A percentile compares a stretch with the other conserved stretches of the same genome.
Conservation (phyloP, 1,140 invertebrate species). For the Anthonomus grandis region DNA sequence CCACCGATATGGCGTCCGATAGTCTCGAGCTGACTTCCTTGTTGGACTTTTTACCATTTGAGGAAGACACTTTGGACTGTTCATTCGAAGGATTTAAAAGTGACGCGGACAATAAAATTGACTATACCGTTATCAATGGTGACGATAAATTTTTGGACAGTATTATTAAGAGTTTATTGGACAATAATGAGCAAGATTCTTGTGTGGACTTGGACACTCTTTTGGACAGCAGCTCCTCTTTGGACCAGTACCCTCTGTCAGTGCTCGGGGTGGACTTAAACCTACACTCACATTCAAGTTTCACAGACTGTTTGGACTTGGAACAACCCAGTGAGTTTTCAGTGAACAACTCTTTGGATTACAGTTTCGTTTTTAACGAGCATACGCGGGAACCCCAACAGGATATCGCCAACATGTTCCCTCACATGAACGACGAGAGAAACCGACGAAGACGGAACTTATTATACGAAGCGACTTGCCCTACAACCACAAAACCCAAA, state of each 20-base stretch:
- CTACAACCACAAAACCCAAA: conserved; percentile 20
- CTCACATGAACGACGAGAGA: conserved; percentile 44
- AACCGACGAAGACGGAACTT: conserved; percentile 41
- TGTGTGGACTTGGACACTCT: conserved; percentile 21
- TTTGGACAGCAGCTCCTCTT: conserved; percentile 18
- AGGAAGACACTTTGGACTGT: conserved; percentile 23
- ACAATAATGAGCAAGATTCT: conserved; percentile 19
- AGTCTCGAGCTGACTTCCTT: conserved; percentile 15
- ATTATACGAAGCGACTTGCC: conserved; percentile 40
- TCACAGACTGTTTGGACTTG: conserved; percentile 19
- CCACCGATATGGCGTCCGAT: conserved; percentile 12
- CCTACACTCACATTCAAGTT: conserved; percentile 19
- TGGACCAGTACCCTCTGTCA: conserved; percentile 31
- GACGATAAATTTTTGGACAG: conserved; percentile 33
- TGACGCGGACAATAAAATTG: conserved; percentile 5
- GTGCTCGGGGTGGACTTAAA: conserved; percentile 39
- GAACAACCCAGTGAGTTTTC: conserved; percentile 28
- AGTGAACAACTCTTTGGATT: conserved; percentile 16
- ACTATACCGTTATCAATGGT: conserved; percentile 24
- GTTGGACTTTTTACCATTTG: conserved; percentile 27
- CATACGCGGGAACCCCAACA: conserved; percentile 13
- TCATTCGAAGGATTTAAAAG: conserved; percentile 7
- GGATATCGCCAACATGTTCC: conserved; percentile 42
- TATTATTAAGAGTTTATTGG: conserved; percentile 31
- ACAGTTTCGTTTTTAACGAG: conserved; percentile 19